Evolutionary conservation across 2,113 vertebrate species (phyloP).

Genomic region (Ivindomyrus marchei): DNA sequence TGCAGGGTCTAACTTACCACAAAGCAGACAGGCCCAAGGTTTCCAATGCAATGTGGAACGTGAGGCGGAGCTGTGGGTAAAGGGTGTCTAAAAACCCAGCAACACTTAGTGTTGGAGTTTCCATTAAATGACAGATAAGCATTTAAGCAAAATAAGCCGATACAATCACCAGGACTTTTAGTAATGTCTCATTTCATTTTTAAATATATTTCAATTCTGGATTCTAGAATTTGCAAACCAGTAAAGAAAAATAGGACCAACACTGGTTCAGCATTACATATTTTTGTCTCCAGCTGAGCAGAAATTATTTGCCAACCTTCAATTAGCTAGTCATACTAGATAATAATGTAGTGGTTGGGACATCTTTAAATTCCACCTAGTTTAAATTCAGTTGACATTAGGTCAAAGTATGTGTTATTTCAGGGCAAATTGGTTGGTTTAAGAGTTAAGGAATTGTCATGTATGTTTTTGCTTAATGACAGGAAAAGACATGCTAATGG

Average conservation of each 20-base stretch:
- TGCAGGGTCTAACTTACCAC: slow-evolving; percentile 32
- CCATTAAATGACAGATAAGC: not conserved
- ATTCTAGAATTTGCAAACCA: not conserved
- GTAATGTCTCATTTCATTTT: not conserved
- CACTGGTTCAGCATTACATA: not conserved
- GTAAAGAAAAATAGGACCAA: not conserved
- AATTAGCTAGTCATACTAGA: not conserved
- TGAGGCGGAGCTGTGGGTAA: slow-evolving; percentile 6
- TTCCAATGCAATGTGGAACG: slow-evolving; percentile 6
- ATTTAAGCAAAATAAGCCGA: not conserved
- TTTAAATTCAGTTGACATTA: not conserved
- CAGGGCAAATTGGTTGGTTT: not conserved
- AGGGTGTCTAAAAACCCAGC: not conserved
- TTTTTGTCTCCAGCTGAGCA: not conserved
- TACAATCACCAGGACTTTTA: not conserved
- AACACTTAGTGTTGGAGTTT: slow-evolving; percentile 12
- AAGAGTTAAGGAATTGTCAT: slow-evolving; percentile 10
- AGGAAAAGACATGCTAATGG: slow-evolving; percentile 45
- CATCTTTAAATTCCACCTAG: not conserved
- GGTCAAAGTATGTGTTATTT: not conserved
- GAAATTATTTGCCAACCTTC: not conserved
- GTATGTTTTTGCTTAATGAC: not conserved
- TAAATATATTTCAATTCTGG: not conserved
- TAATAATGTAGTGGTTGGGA: not conserved
- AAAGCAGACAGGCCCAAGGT: slow-evolving; percentile 18